Conservation (phyloP, 2,797 vertebrate species). For the Tachyglossus aculeatus region DNA sequence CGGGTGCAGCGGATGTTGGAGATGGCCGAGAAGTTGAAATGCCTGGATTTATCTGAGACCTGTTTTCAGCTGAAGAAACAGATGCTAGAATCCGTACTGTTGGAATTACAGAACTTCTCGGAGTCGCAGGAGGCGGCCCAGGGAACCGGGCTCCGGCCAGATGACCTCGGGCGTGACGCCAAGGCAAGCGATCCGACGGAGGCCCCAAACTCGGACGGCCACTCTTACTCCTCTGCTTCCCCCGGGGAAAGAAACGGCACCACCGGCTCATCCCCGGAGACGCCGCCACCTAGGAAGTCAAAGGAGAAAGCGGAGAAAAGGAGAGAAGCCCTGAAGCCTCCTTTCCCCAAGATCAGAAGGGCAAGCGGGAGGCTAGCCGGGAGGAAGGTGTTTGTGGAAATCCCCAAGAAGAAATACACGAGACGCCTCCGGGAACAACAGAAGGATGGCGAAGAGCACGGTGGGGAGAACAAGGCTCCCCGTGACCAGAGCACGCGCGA, state of each 20-base stretch:
- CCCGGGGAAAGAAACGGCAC: neutral
- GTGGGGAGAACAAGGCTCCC: neutral
- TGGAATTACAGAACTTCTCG: slow-evolving; percentile 79
- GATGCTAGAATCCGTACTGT: slow-evolving; percentile 78
- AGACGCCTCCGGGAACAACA: slow-evolving; percentile 74
- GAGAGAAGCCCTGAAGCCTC: slow-evolving; percentile 63
- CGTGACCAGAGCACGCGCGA: neutral
- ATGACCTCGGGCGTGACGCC: neutral
- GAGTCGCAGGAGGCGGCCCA: slow-evolving; percentile 69
- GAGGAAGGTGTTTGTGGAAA: slow-evolving; percentile 80
- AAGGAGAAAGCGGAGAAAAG: slow-evolving; percentile 69
- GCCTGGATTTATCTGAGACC: slow-evolving; percentile 83
- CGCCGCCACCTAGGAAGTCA: neutral
- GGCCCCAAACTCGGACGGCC: neutral
- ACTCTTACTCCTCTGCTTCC: neutral
- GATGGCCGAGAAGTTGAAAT: slow-evolving; percentile 85
- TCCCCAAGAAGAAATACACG: slow-evolving; percentile 79
- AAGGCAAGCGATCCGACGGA: neutral
- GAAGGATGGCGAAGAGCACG: slow-evolving; percentile 35
- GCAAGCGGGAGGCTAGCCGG: slow-evolving; percentile 78
- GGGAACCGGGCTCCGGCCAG: slow-evolving; percentile 2
- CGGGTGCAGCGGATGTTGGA: slow-evolving; percentile 82
- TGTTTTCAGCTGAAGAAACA: slow-evolving; percentile 82
- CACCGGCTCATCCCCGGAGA: rapidly evolving
- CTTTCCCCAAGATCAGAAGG: slow-evolving; percentile 72